Conservation (phyloP, 1,140 invertebrate species). For the Drosophila neocordata region DNA sequence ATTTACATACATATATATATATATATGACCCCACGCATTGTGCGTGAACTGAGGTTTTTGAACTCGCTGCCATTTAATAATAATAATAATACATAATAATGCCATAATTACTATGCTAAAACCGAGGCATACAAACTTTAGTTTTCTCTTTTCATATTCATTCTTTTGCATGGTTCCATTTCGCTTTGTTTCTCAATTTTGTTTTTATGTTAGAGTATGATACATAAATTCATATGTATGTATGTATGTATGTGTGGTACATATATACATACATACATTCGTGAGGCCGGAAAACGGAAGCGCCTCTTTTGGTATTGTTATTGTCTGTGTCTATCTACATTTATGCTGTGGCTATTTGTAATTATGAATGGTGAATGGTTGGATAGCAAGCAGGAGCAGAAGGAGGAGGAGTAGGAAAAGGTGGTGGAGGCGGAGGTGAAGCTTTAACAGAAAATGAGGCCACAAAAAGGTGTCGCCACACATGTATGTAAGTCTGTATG, state of each 20-base stretch:
- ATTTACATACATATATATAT: background rate
- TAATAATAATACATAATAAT: constrained; percentile 17
- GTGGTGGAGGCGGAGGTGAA: background rate
- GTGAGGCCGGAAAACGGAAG: constrained; percentile 67
- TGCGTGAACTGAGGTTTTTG: constrained; percentile 47
- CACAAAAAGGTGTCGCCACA: constrained; percentile 57
- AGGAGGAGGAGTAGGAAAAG: background rate
- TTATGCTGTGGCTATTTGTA: constrained; percentile 47
- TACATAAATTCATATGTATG: too few relatives aligned
- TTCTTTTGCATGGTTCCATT: constrained; percentile 6
- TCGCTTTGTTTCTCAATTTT: background rate
- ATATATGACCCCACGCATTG: constrained; percentile 15
- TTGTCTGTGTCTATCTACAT: constrained; percentile 53
- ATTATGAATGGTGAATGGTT: constrained; percentile 61
- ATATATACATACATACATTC: background rate
- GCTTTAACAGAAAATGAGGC: constrained; percentile 1
- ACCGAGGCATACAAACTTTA: background rate
- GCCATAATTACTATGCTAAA: background rate
- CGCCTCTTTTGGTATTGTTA: constrained; percentile 67
- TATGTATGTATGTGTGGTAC: too few relatives aligned
- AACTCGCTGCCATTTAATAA: constrained; percentile 30
- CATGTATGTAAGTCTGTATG: background rate
- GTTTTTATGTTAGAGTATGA: background rate
- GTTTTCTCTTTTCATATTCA: background rate
- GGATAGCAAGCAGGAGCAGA: background rate